These are phyloP conservation scores for Pyrrhia umbra DNA, from an alignment of 2,888 invertebrate species.

Conservation along the genomic window DNA sequence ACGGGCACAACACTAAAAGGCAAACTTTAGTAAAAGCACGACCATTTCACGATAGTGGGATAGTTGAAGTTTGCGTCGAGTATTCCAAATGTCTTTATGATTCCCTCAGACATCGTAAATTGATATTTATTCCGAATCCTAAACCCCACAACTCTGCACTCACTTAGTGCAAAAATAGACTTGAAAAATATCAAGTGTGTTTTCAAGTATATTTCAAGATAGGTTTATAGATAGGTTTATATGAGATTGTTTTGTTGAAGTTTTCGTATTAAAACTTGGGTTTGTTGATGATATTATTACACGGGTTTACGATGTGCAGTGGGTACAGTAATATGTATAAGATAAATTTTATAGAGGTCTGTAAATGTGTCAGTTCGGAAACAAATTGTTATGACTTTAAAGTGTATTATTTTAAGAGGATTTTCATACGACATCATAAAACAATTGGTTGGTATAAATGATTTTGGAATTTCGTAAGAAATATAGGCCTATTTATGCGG, in stretches of 20 bases:
- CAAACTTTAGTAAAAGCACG: conserved; percentile 53
- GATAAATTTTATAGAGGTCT: conserved; percentile 50
- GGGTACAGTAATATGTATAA: conserved; percentile 24
- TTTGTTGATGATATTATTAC: conserved; percentile 50
- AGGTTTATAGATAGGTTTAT: conserved; percentile 29
- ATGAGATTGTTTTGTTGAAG: conserved; percentile 40
- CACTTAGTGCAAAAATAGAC: conserved; percentile 51
- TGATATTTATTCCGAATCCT: conserved; percentile 78
- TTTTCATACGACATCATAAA: conserved; percentile 2
- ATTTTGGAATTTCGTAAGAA: too few species aligned
- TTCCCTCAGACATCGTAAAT: conserved; percentile 75
- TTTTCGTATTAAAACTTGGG: conserved; percentile 60
- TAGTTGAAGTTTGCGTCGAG: conserved; percentile 69
- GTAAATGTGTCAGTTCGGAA: conserved; percentile 29
- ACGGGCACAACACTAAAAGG: conserved; percentile 34
- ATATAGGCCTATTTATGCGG: too few species aligned
- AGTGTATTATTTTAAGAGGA: background rate
- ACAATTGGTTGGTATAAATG: too few species aligned
- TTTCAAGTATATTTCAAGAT: conserved; percentile 31
- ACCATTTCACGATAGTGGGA: conserved; percentile 49
- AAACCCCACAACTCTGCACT: conserved; percentile 46
- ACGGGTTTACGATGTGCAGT: conserved; percentile 38
- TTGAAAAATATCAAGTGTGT: conserved; percentile 37
- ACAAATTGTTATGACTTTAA: conserved; percentile 25
- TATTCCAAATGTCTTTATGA: conserved; percentile 78